Conservation (phyloP, 2,113 vertebrate species). For the Bubalus kerabau region DNA sequence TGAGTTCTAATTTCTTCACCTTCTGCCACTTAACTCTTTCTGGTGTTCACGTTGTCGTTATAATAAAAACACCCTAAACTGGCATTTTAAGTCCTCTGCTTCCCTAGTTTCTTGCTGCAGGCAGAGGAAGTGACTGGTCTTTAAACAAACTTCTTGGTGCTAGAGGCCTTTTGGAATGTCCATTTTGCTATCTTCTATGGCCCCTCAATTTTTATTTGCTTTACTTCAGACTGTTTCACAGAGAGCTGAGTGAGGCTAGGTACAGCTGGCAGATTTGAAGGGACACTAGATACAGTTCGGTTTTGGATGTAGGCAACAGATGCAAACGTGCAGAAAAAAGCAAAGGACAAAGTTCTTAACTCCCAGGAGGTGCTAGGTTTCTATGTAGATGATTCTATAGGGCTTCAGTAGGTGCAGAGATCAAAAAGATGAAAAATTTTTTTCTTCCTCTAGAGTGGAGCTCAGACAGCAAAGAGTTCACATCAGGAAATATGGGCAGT, state of each 20-base stretch:
- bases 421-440: neutral
- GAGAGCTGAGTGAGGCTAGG: neutral
- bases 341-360: neutral
- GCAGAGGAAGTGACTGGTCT: neutral
- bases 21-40: neutral
- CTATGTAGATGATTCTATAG: neutral
- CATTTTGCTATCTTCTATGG: neutral
- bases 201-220: neutral
- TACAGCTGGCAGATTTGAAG: neutral
- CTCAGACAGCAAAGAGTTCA: neutral
- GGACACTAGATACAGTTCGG: neutral
- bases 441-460: neutral
- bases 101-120: neutral
- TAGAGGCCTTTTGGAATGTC: neutral
- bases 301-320: neutral
- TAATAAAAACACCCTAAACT: neutral
- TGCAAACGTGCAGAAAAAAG: neutral
- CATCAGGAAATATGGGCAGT: neutral
- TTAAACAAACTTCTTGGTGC: neutral
- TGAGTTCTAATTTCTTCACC: neutral
- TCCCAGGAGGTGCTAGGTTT: neutral
- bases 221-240: neutral
- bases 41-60: neutral
- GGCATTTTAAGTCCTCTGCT: neutral
- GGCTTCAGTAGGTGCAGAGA: neutral